Evolutionary conservation across 2,797 vertebrate genomes (phyloP), one percentile per base, ranked within the genome.

Genomic region (Microctenopoma lineatum): DNA sequence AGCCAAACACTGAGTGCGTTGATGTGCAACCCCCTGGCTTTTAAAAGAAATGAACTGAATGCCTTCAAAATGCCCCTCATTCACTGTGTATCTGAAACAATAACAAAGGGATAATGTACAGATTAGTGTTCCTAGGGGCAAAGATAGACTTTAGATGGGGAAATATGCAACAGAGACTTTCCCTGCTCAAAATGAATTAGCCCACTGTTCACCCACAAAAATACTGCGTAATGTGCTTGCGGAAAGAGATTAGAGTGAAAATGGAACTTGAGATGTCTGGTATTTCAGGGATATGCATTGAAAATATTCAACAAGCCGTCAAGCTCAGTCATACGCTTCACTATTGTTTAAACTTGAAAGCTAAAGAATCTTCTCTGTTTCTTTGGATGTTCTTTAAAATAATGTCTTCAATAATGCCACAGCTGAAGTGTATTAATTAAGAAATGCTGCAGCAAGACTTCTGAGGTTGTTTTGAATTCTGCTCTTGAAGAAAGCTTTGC

Each of bases 151-250:
- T 92, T 90, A 81, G 64, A 92, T 85, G 82, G 64, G 44, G 85
- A 93, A 94, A 92, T 92, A 92, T 90, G 84, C 87, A 86, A 73
- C 73, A 70, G 62, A 90, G 84, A 69, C 76, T 81, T 88, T 88
- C 60, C 80, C 47, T 70, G 79, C 59, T 77, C 73, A 67, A 86
- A 89, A 90, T 92, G 86, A 93, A 94, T 94, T 87, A 90, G 66
- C 67, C 81, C 65, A 88, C 79, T 92, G 90, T 94, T 93, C 62
- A 52, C 54, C 26, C 75, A 75, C 76, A 84, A 90, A 87, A 75
- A 79, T 79, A 75, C 66, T 77, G 57, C 77, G 82, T 83, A 88
- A 91, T 84, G 84, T 81, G 84, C 88, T 86, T 56, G 70, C 27
- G 21, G 77, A 91, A 81, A 80, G 69, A 86, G 89, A 93, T 94